Evolutionary conservation across 2,113 vertebrate species (phyloP).

Genomic region (Corapipo altera): DNA sequence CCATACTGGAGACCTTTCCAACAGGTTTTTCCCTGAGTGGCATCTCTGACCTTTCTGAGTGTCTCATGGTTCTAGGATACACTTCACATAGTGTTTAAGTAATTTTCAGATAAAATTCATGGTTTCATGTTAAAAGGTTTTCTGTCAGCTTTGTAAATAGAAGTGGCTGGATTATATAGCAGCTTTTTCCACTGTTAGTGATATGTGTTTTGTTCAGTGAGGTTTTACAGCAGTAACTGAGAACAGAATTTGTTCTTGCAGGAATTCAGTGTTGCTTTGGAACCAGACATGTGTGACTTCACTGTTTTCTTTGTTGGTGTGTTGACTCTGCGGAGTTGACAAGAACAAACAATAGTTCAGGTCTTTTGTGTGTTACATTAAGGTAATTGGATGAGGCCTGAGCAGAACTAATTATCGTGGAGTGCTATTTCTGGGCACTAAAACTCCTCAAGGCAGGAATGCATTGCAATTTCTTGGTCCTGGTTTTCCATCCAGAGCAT

Average conservation of each 20-base stretch:
- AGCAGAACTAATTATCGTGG: constrained; percentile 27
- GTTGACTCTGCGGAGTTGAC: not conserved
- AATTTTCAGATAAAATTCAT: not conserved
- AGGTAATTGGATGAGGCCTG: constrained; percentile 46
- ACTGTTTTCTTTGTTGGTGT: not conserved
- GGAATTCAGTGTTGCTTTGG: not conserved
- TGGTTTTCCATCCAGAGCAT: not conserved
- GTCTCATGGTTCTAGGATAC: not conserved
- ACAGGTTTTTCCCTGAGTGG: not conserved
- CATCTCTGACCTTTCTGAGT: not conserved
- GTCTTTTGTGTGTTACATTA: constrained; percentile 36
- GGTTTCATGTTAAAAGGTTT: not conserved
- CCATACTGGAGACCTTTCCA: not conserved
- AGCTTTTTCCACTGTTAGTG: not conserved
- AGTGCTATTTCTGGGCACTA: constrained; percentile 23
- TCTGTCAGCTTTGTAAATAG: not conserved
- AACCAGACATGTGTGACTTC: not conserved
- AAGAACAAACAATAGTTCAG: not conserved
- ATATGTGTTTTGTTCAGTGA: not conserved
- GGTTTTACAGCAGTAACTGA: not conserved
- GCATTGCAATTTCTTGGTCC: not conserved
- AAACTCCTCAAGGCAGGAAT: not conserved
- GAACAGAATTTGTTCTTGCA: not conserved
- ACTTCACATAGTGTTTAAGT: not conserved
- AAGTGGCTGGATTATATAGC: not conserved